Percentiles rank a stretch among this genome's conserved stretches.
Conservation (phyloP, 2,113 vertebrate species). For the Carettochelys insculpta region DNA sequence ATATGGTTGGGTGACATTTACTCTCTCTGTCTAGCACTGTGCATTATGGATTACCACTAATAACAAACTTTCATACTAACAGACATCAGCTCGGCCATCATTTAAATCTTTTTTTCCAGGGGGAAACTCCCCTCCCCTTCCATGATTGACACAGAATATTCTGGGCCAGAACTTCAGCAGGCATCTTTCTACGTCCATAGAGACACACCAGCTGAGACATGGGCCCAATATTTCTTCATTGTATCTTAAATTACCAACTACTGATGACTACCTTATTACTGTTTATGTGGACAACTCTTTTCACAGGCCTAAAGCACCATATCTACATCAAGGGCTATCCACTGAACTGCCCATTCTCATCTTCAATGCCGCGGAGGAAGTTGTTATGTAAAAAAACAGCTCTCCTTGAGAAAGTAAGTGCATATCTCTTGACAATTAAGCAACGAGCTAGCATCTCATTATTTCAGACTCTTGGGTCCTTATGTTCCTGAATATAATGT, state of each 20-base stretch:
- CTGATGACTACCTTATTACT: conserved; percentile 4
- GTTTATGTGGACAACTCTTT: conserved; percentile 44
- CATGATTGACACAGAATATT: not conserved
- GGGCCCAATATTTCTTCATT: not conserved
- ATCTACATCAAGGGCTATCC: conserved; percentile 34
- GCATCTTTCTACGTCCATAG: not conserved
- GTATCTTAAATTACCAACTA: not conserved
- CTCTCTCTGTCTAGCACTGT: not conserved
- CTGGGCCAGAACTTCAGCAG: not conserved
- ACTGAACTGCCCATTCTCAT: conserved; percentile 49
- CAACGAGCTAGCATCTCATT: conserved; percentile 53
- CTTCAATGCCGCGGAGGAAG: conserved; percentile 55
- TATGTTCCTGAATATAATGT: conserved; percentile 1
- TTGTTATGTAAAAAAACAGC: conserved; percentile 54
- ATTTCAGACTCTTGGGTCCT: conserved; percentile 41
- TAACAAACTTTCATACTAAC: not conserved
- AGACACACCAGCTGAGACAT: not conserved
- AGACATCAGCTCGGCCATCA: not conserved
- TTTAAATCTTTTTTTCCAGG: not conserved
- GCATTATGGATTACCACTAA: not conserved
- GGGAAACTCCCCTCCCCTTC: accelerated
- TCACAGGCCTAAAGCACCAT: not conserved
- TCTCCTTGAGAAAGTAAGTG: conserved; percentile 2
- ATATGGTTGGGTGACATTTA: not conserved
- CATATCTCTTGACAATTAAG: conserved; percentile 54